A percentile compares a stretch with the other conserved stretches of the same genome.
Evolutionary conservation across 2,113 vertebrate species (phyloP).

Genomic region (Sakesphorus luctuosus): DNA sequence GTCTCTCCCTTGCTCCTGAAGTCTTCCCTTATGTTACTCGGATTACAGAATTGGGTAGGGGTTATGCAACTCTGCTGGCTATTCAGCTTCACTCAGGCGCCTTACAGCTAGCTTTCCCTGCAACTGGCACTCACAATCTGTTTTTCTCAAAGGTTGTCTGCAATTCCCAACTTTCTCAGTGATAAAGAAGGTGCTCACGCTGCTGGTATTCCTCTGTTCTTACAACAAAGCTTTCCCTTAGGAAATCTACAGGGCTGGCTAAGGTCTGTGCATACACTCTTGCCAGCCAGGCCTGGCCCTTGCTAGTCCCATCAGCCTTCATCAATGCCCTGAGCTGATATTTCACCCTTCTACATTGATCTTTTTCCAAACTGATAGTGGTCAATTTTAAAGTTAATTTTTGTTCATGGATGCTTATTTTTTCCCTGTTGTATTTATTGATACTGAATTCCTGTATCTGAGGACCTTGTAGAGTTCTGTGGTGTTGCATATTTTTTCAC

Average conservation of each 20-base stretch:
- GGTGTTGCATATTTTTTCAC: not conserved
- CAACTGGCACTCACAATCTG: not conserved
- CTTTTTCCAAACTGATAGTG: not conserved
- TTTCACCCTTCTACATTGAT: not conserved
- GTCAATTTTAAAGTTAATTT: not conserved
- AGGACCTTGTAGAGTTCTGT: not conserved
- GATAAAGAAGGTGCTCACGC: not conserved
- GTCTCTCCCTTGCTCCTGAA: not conserved
- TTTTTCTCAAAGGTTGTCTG: not conserved
- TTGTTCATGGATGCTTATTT: not conserved
- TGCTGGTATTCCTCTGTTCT: not conserved
- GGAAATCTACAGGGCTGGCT: not conserved
- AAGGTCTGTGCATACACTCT: fast-evolving
- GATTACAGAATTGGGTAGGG: not conserved
- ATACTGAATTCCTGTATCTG: not conserved
- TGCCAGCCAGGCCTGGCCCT: not conserved
- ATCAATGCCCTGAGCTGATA: not conserved
- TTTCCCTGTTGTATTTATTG: not conserved
- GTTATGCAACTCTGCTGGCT: not conserved
- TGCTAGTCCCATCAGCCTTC: not conserved
- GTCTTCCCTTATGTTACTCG: fast-evolving
- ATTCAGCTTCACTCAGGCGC: not conserved
- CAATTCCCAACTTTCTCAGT: not conserved
- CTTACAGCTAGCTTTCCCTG: not conserved
- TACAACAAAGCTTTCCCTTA: not conserved